Base-by-base conservation (phyloP, 2,888 invertebrate genomes). In the Ophonus ardosiacus region DNA sequence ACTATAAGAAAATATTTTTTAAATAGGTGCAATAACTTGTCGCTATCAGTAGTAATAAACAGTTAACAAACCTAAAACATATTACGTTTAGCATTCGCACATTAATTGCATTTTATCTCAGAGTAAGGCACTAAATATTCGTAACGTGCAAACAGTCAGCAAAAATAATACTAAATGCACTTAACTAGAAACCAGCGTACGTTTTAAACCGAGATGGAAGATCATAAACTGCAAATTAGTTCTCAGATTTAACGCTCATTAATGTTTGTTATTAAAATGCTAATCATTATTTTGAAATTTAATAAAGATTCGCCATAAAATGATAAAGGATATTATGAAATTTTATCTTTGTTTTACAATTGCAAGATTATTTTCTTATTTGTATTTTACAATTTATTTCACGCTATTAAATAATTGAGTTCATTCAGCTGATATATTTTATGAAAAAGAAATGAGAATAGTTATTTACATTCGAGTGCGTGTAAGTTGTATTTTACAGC, bases 21-120 rank as follows among this genome's bases (percentile, higher is more conserved):
- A 74, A 74, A 43, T 74, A 74, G 68, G 71, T 43, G 71, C 43
- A 51, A 74, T 74, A 74, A 74, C 71, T 74, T 74, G 40, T 43
- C 21, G 43, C 43, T 74, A 74, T 74, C 71, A 40, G 43, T 17
- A 74, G 71, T 43, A 43, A 74, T 74, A 74, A 74, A 74, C 43
- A 43, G 43, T 15, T 8, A 74, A 74, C 43, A 18, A 18, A 43
- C 71, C 43, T 43, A 10, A 74, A 43, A 74, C 71, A 74, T 74
- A 74, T 74, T 74, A 74, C 43, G 17, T 10, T 17, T 40, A 17
- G 71, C 43, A 51, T 74, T 74, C 71, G 43, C 71, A 74, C 71
- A 74, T 43, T 74, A 7, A 74, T 74, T 74, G 43, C 71, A 43
- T 40, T 74, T 43, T 74, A 74, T 74, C 71, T 74, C 71, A 15